These are phyloP conservation scores for Sesamia inferens DNA, from an alignment of 2,888 invertebrate species.

Conservation along the genomic window DNA sequence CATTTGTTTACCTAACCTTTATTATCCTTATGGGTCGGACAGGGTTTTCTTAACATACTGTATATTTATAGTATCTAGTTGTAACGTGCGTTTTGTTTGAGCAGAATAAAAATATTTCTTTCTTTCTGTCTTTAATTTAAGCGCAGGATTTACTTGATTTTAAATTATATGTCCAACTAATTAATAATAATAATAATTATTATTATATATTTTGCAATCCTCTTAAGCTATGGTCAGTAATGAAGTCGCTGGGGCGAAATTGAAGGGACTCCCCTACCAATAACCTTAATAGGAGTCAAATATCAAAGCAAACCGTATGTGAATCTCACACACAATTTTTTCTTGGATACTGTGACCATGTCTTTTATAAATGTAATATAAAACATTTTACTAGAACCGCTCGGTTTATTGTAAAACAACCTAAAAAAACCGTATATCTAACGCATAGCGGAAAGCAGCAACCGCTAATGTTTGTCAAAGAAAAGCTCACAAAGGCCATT, in stretches of 20 bases:
- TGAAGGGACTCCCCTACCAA: not conserved
- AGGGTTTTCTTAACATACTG: too few species aligned
- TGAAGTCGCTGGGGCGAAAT: slow-evolving; percentile 12
- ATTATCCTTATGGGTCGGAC: too few species aligned
- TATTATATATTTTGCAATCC: not conserved
- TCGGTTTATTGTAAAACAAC: not conserved
- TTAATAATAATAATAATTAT: too few species aligned
- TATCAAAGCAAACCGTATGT: slow-evolving; percentile 21
- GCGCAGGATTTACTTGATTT: too few species aligned
- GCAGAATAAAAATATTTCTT: too few species aligned
- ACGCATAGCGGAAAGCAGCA: not conserved
- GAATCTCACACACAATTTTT: not conserved
- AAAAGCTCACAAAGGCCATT: not conserved
- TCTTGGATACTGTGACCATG: slow-evolving; percentile 11
- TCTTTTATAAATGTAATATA: too few species aligned
- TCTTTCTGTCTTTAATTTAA: too few species aligned
- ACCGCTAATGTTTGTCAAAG: not conserved
- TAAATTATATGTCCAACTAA: not conserved
- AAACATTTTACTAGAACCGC: not conserved
- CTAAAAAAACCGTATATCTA: not conserved
- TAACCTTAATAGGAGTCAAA: slow-evolving; percentile 30
- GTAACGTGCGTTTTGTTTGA: too few species aligned
- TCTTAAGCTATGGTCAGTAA: slow-evolving; percentile 7
- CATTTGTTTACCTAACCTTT: too few species aligned
- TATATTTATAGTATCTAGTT: too few species aligned